These are phyloP conservation scores for Masnerella sp. DNA, from an alignment of 2,888 invertebrate species.

Conservation along the genomic window DNA sequence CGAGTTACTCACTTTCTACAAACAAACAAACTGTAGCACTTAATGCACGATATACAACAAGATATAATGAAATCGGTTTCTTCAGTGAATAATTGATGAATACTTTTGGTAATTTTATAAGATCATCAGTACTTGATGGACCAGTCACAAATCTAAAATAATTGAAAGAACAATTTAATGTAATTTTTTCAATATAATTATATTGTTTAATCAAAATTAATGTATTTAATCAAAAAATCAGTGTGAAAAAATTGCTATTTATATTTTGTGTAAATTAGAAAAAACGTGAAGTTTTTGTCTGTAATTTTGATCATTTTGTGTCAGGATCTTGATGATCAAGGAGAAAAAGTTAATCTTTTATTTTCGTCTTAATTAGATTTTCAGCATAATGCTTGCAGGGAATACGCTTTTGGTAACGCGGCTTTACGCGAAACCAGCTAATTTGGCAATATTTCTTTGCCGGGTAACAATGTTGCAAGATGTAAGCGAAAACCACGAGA, in stretches of 20 bases:
- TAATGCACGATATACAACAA: conserved; percentile 90
- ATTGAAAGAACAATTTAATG: background rate
- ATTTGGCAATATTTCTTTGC: background rate
- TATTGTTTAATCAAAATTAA: too few species aligned
- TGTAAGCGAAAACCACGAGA: conserved; percentile 1
- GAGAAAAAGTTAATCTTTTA: too few species aligned
- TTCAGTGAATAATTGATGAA: conserved; percentile 81
- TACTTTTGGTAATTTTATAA: conserved; percentile 84
- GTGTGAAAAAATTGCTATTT: too few species aligned
- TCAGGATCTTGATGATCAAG: too few species aligned
- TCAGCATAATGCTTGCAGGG: too few species aligned
- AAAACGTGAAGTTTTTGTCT: too few species aligned
- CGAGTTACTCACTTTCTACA: conserved; percentile 84
- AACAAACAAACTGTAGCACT: conserved; percentile 93
- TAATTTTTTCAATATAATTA: too few species aligned
- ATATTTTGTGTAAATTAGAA: too few species aligned
- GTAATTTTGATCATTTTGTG: too few species aligned
- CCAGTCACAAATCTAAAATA: conserved; percentile 83
- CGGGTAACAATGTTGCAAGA: background rate
- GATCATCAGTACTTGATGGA: conserved; percentile 81
- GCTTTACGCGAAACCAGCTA: background rate
- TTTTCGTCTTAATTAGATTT: too few species aligned
- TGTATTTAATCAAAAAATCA: too few species aligned
- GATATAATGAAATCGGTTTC: conserved; percentile 82
- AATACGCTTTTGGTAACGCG: too few species aligned